Evolutionary conservation across 1,140 invertebrate genomes (phyloP).

Genomic region (Drosophila nannoptera): DNA sequence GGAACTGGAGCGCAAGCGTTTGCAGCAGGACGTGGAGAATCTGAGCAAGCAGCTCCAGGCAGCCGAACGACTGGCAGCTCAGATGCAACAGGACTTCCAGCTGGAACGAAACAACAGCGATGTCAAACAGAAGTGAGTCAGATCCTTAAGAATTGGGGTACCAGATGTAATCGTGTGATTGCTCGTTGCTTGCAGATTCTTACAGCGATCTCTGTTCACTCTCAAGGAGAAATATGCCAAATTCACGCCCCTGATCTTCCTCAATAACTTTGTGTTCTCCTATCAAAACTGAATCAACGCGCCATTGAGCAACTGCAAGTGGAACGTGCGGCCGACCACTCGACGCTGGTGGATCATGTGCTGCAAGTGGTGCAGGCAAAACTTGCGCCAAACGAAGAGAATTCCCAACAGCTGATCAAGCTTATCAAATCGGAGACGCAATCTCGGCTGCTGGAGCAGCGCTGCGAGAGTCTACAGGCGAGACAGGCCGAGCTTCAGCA

Average conservation of each 20-base stretch:
- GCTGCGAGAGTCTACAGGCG: conserved; percentile 49
- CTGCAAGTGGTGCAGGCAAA: conserved; percentile 38
- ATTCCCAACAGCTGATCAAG: conserved; percentile 67
- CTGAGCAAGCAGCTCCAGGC: conserved; percentile 38
- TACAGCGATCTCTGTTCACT: conserved; percentile 63
- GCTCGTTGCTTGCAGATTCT: conserved; percentile 49
- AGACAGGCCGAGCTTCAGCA: conserved; percentile 49
- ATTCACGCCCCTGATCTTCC: conserved; percentile 76
- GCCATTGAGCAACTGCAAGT: conserved; percentile 39
- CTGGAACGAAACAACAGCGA: conserved; percentile 57
- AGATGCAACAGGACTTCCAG: conserved; percentile 62
- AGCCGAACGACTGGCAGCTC: conserved; percentile 31
- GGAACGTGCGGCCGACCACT: background rate
- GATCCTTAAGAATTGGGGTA: too few species aligned
- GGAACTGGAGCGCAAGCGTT: conserved; percentile 49
- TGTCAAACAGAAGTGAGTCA: conserved; percentile 62
- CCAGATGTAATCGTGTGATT: background rate
- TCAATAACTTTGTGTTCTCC: conserved; percentile 72
- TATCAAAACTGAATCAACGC: conserved; percentile 58
- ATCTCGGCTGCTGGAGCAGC: conserved; percentile 58
- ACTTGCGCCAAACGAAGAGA: conserved; percentile 44
- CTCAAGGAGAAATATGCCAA: conserved; percentile 77
- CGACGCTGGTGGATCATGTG: conserved; percentile 28
- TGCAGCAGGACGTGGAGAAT: conserved; percentile 42
- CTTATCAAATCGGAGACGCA: conserved; percentile 73